Evolutionary conservation across 1,140 invertebrate species (phyloP).

Genomic region (Ips nitidus): DNA sequence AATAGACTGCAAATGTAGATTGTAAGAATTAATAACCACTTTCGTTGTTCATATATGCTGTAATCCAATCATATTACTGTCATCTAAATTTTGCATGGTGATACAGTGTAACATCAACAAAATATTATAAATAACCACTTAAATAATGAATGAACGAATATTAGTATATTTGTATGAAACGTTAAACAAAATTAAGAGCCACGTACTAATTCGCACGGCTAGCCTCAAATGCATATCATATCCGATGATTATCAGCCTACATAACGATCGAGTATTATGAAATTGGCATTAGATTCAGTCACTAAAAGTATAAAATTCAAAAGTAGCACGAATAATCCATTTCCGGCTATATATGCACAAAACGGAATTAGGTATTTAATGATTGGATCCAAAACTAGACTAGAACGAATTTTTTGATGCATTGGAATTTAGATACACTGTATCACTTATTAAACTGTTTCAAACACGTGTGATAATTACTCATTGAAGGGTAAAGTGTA

Average conservation of each 20-base stretch:
- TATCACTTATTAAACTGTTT: too few species aligned
- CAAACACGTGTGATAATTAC: too few species aligned
- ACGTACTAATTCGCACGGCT: constrained; percentile 11
- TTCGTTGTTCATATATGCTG: too few species aligned
- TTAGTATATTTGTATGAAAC: too few species aligned
- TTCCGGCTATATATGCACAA: constrained; percentile 30
- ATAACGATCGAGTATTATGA: constrained; percentile 14
- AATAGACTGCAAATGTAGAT: too few species aligned
- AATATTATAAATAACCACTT: too few species aligned
- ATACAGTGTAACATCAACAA: too few species aligned
- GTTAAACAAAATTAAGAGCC: background rate
- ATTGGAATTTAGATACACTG: background rate
- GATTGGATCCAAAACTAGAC: constrained; percentile 22
- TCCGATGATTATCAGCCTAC: constrained; percentile 19
- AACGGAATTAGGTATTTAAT: constrained; percentile 25
- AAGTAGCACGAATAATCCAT: constrained; percentile 30
- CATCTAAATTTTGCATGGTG: too few species aligned
- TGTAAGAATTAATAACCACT: too few species aligned
- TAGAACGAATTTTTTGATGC: constrained; percentile 28
- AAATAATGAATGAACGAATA: too few species aligned
- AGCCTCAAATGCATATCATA: constrained; percentile 19
- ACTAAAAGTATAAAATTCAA: constrained; percentile 27
- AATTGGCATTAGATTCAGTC: constrained; percentile 34
- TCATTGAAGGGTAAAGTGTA: too few species aligned
- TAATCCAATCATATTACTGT: too few species aligned